These are phyloP conservation scores for Ormia ochracea DNA, from an alignment of 2,888 invertebrate genomes.

Conservation along the genomic window DNA sequence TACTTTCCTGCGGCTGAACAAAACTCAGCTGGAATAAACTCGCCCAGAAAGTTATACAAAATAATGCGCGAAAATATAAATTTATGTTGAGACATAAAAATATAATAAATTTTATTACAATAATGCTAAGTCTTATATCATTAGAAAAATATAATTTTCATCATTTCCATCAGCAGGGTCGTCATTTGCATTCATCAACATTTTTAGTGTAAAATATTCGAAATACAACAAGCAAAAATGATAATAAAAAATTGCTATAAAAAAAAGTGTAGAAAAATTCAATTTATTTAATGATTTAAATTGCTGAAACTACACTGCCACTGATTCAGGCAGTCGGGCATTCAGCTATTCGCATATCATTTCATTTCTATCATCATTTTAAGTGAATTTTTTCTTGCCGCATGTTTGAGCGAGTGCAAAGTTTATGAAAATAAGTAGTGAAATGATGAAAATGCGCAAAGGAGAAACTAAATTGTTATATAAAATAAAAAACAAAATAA, in stretches of 20 bases:
- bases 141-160: conserved; percentile 29
- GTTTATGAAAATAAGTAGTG: conserved; percentile 23
- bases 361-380: conserved; percentile 20
- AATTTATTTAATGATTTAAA: conserved; percentile 60
- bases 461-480: not conserved
- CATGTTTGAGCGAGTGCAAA: conserved; percentile 4
- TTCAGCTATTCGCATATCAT: conserved; percentile 3
- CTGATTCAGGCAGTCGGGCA: conserved; percentile 24
- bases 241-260: not conserved
- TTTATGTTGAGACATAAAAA: conserved; percentile 12
- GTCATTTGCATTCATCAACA: not conserved
- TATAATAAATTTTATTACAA: conserved; percentile 45
- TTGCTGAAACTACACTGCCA: conserved; percentile 53
- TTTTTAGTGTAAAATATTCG: conserved; percentile 20
- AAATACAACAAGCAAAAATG: not conserved
- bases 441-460: conserved; percentile 26
- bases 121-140: conserved; percentile 41
- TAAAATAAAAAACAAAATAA: conserved; percentile 8
- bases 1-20: too few species aligned
- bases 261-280: conserved; percentile 33
- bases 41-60: not conserved
- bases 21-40: too few species aligned
- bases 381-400: conserved; percentile 1
- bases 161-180: conserved; percentile 12
- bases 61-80: conserved; percentile 12